Conservation (phyloP, 1,140 invertebrate species). For the Spodoptera litura region DNA sequence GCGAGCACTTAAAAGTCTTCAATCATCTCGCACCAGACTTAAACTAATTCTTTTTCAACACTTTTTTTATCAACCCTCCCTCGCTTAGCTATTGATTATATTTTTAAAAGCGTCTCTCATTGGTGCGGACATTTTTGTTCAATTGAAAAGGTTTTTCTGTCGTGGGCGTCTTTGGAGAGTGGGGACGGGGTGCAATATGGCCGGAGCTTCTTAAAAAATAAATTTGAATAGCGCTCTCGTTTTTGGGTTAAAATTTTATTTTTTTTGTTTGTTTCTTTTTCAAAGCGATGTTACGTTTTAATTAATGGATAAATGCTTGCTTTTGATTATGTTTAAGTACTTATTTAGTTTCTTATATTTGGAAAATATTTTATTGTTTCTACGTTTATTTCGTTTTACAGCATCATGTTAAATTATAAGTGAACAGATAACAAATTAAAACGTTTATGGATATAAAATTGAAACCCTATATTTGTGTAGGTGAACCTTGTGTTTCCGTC, state of each 20-base stretch:
- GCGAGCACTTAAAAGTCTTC: background rate
- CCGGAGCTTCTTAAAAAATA: slow-evolving; percentile 68
- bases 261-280: slow-evolving; percentile 3
- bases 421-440: no score
- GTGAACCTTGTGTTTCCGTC: no score
- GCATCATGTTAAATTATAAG: no score
- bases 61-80: slow-evolving; percentile 57
- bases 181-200: slow-evolving; percentile 54
- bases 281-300: no score
- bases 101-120: slow-evolving; percentile 72
- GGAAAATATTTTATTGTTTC: no score
- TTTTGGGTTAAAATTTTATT: slow-evolving; percentile 23
- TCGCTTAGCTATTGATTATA: slow-evolving; percentile 69
- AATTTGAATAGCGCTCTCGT: slow-evolving; percentile 34
- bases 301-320: no score
- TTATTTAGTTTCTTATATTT: no score
- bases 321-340: no score
- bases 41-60: slow-evolving; percentile 10
- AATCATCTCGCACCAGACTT: background rate
- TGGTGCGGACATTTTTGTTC: slow-evolving; percentile 77
- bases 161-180: slow-evolving; percentile 71
- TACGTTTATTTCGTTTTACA: no score
- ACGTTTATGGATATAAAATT: no score
- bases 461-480: no score
- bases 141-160: slow-evolving; percentile 82